These are phyloP conservation scores for Microplitis manilae DNA, from an alignment of 2,888 invertebrate genomes.

Conservation along the genomic window DNA sequence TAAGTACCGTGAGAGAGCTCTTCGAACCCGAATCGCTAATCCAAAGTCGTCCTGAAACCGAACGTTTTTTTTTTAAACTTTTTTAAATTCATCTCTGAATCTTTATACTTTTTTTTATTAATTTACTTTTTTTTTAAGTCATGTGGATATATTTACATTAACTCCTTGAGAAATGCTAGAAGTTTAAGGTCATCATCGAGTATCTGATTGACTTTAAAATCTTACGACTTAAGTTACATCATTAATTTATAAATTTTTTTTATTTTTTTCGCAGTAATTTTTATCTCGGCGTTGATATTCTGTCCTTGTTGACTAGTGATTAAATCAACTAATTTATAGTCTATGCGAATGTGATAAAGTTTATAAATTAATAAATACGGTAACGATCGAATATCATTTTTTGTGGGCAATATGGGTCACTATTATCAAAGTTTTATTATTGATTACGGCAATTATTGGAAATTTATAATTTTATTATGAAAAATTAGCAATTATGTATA, in stretches of 20 bases:
- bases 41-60: slow-evolving; percentile 49
- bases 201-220: slow-evolving; percentile 40
- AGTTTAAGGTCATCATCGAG: slow-evolving; percentile 44
- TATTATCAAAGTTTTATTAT: not conserved
- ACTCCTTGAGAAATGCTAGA: slow-evolving; percentile 26
- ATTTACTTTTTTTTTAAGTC: slow-evolving; percentile 3
- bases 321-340: slow-evolving; percentile 47
- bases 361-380: not conserved
- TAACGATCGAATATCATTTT: not conserved
- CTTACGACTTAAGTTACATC: slow-evolving; percentile 41
- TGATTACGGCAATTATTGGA: not conserved
- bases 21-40: slow-evolving; percentile 55
- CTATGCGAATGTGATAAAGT: slow-evolving; percentile 6
- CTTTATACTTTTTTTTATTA: slow-evolving; percentile 12
- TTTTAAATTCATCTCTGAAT: slow-evolving; percentile 29
- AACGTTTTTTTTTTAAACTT: slow-evolving; percentile 40
- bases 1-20: slow-evolving; percentile 63
- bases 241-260: slow-evolving; percentile 41
- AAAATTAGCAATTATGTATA: no score
- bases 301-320: slow-evolving; percentile 42
- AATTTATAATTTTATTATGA: no score
- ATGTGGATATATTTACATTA: slow-evolving; percentile 23
- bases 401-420: not conserved
- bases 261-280: slow-evolving; percentile 39
- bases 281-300: slow-evolving; percentile 35